phyloP scores from a whole-genome alignment of 2,797 vertebrate genomes.

The Ptychadena robeensis region DNA sequence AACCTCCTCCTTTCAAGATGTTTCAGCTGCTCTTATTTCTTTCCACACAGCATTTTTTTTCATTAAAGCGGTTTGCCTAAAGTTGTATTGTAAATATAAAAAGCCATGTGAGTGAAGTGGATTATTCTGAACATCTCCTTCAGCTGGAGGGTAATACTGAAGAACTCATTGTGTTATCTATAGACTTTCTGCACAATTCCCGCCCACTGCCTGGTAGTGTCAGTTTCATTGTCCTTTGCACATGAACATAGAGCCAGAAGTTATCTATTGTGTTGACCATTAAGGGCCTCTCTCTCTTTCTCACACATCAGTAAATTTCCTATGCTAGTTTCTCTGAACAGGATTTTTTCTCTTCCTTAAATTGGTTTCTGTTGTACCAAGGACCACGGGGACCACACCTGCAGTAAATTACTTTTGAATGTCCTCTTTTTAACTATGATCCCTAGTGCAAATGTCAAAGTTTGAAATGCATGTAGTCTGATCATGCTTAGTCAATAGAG shows the following conservation, averaged over 20 bases:
- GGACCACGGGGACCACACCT: too few species aligned
- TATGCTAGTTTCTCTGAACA: not conserved
- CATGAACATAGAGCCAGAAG: not conserved
- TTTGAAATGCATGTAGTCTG: too few species aligned
- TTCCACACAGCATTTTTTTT: too few species aligned
- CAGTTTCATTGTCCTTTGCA: slow-evolving; percentile 1
- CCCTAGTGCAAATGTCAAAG: too few species aligned
- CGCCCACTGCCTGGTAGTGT: slow-evolving; percentile 3
- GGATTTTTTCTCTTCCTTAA: too few species aligned
- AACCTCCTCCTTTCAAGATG: too few species aligned
- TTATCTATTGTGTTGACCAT: not conserved
- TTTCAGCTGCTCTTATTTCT: too few species aligned
- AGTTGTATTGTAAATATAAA: not conserved
- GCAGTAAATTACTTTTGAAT: too few species aligned
- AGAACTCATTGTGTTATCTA: not conserved
- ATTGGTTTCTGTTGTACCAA: too few species aligned
- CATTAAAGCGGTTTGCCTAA: too few species aligned
- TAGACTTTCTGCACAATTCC: not conserved
- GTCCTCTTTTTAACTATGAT: too few species aligned
- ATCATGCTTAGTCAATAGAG: too few species aligned
- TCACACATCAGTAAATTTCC: not conserved
- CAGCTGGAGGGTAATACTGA: not conserved
- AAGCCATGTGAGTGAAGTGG: not conserved
- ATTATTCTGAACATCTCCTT: not conserved
- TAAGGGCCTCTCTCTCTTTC: not conserved